Evolutionary conservation across 2,113 vertebrate genomes (phyloP), one percentile per base, ranked within the genome.

Genomic region (Prunella fulvescens): DNA sequence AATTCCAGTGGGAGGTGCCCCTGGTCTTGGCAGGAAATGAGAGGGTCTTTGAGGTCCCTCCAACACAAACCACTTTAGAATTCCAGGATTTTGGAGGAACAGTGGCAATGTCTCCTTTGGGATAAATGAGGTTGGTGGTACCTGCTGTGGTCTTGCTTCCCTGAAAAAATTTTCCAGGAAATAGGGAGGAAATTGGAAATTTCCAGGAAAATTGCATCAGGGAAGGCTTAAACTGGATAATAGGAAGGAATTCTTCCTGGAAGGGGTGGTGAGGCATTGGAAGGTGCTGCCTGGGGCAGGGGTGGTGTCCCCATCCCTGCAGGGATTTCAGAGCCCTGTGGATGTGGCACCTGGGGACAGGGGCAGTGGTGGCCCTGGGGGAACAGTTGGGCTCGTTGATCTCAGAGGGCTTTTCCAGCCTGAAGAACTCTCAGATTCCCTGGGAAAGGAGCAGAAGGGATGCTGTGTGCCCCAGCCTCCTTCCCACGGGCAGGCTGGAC

Each of bases 381-480:
- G 48, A 62, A 12, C 3, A 4, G 18, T 5, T 45, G 86, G 60
- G 13, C 66, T 42, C 2, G 2, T 4, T 12, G 61, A 25, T 4
- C 70, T 35, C 78, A 11, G 29, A 48, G 78, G 70, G 40, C 29
- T 69, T 76, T 69, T 54, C 70, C 87, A 90, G 42, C 47, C 54
- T 5, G 2, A 5, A 3, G 8, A 35, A 0, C 22, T 3, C 69
- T 0, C 18, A 3, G 61, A 3, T 8, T 60, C 23, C 1, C 40
- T 12, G 53, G 15, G 4, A 6, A 3, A 60, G 60, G n/a, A 80
- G 74, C 81, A 80, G 56, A 20, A 60, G 26, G 19, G 26, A 39
- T 40, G 64, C 65, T 87, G 65, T 4, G 2, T 22, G 54, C 39
- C 45, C 37, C 9, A 37, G 14, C 5, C 48, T 66, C 79, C 74